phyloP scores from a whole-genome alignment of 2,888 invertebrate species.

The Habrosyne pyritoides region DNA sequence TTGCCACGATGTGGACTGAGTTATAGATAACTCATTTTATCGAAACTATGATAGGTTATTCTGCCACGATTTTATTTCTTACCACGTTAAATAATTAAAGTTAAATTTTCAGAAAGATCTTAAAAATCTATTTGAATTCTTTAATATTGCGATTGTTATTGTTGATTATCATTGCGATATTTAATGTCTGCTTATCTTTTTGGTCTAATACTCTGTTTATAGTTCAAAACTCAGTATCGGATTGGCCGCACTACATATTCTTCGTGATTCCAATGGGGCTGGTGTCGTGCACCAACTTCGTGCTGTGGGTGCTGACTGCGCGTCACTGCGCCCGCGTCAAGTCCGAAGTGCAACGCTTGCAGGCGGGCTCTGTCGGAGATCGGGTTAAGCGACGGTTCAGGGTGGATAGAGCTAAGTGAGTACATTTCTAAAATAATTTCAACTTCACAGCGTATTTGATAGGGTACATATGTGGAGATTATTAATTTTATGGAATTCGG shows the following conservation, averaged over 20 bases:
- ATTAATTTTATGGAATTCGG: too few relatives aligned
- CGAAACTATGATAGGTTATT: too few relatives aligned
- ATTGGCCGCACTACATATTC: conserved; percentile 83
- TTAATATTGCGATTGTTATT: too few relatives aligned
- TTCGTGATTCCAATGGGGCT: conserved; percentile 87
- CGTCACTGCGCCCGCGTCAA: conserved; percentile 88
- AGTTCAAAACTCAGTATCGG: conserved; percentile 65
- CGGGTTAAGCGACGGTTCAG: conserved; percentile 85
- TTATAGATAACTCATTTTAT: too few relatives aligned
- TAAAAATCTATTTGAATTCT: too few relatives aligned
- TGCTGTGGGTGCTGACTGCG: conserved; percentile 87
- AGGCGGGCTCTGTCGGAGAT: conserved; percentile 85
- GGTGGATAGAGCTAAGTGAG: conserved; percentile 87
- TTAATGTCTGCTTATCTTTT: conserved; percentile 22
- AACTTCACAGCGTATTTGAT: neutral
- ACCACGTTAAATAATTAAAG: too few relatives aligned
- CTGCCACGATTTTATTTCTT: too few relatives aligned
- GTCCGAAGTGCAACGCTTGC: conserved; percentile 88
- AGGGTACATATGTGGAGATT: neutral
- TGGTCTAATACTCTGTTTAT: conserved; percentile 29
- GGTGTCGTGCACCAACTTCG: conserved; percentile 85
- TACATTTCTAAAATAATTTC: conserved; percentile 12
- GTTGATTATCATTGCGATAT: conserved; percentile 25
- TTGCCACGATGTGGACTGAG: too few relatives aligned
- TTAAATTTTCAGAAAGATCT: too few relatives aligned